Percentiles rank a stretch among this genome's conserved stretches.
phyloP scores from a whole-genome alignment of 2,888 invertebrate species.

The Melanostoma mellinum region DNA sequence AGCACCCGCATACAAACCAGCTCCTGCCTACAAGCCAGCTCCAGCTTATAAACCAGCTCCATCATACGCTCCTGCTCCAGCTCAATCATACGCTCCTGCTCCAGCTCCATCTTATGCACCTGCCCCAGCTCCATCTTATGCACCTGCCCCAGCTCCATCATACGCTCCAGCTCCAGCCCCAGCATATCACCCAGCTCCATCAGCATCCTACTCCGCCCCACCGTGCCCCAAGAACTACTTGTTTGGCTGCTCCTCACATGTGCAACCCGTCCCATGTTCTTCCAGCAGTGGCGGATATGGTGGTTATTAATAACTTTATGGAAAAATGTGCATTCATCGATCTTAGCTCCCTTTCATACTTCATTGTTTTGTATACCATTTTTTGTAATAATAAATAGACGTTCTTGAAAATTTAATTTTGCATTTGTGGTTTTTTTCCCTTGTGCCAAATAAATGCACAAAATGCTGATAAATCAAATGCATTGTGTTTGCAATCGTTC shows the following conservation, averaged over 20 bases:
- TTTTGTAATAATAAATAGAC: constrained; percentile 56
- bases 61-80: constrained; percentile 34
- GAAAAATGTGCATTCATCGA: constrained; percentile 58
- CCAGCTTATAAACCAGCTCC: constrained; percentile 32
- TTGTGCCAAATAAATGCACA: constrained; percentile 6
- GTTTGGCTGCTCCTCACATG: constrained; percentile 76
- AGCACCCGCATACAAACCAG: constrained; percentile 58
- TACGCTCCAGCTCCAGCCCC: constrained; percentile 21
- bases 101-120: constrained; percentile 47
- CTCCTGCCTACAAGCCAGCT: constrained; percentile 43
- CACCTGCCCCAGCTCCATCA: constrained; percentile 45
- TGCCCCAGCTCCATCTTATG: constrained; percentile 35
- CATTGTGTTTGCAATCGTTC: not conserved
- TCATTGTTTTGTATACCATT: constrained; percentile 55
- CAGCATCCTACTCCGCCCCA: constrained; percentile 59
- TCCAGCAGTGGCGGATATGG: constrained; percentile 63
- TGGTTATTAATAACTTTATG: constrained; percentile 49
- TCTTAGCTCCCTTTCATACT: constrained; percentile 54
- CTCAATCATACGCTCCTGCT: constrained; percentile 24
- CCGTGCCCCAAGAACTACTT: constrained; percentile 76
- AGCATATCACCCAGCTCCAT: not conserved
- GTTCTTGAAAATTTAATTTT: constrained; percentile 43
- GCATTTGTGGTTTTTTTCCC: constrained; percentile 9
- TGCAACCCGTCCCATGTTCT: constrained; percentile 75
- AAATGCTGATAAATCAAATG: constrained; percentile 41